A percentile compares a stretch with the other conserved stretches of the same genome.
phyloP scores from a whole-genome alignment of 2,888 invertebrate species.

The Papilio protenor region DNA sequence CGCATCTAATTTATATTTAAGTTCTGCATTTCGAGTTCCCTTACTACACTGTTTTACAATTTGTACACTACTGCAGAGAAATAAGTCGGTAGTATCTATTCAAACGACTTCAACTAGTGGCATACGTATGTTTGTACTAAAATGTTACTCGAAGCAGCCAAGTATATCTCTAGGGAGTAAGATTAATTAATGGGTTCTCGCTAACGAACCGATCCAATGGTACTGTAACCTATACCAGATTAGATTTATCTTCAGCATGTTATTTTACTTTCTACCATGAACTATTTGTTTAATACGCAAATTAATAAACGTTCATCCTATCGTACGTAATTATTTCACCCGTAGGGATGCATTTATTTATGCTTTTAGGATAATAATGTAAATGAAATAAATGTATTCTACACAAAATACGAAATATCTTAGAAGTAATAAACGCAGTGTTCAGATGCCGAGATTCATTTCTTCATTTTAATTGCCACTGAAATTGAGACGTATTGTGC shows the following conservation, averaged over 20 bases:
- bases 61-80: neutral
- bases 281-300: no score
- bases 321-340: no score
- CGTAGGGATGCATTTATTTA: no score
- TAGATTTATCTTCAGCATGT: no score
- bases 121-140: neutral
- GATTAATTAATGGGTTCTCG: neutral
- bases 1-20: neutral
- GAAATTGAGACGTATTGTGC: conserved; percentile 31
- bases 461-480: conserved; percentile 29
- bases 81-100: neutral
- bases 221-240: no score
- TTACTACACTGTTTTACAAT: neutral
- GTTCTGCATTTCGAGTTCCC: neutral
- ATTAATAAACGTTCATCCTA: no score
- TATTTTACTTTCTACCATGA: no score
- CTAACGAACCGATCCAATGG: neutral
- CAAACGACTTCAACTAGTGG: neutral
- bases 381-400: neutral
- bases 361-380: no score
- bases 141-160: neutral
- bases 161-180: neutral
- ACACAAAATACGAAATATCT: neutral
- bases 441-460: conserved; percentile 11
- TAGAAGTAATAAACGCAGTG: conserved; percentile 4